phyloP scores from a whole-genome alignment of 2,797 vertebrate genomes.

The Megalops cyprinoides region DNA sequence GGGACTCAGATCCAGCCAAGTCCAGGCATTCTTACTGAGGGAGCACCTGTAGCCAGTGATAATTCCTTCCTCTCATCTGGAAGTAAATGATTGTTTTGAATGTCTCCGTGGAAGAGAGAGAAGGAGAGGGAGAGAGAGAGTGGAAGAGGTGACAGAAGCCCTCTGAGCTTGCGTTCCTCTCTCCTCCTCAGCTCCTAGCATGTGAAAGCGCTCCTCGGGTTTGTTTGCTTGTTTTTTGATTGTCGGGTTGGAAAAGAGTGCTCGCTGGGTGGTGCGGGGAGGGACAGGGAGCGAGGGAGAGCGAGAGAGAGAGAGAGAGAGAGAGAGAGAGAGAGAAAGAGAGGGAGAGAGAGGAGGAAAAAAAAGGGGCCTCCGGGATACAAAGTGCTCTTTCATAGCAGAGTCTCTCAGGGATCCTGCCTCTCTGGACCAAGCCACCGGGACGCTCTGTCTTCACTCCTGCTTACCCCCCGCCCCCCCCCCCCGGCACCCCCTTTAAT shows the following conservation, averaged over 20 bases:
- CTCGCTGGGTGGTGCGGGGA: conserved; percentile 19
- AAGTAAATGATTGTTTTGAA: conserved; percentile 29
- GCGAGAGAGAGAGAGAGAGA: not conserved
- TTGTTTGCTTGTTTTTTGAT: conserved; percentile 40
- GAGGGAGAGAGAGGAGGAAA: conserved; percentile 13
- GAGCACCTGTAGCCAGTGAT: conserved; percentile 23
- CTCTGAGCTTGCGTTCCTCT: conserved; percentile 20
- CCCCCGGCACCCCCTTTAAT: conserved; percentile 19
- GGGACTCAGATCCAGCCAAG: not conserved
- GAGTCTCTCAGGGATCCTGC: conserved; percentile 46
- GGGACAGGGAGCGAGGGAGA: not conserved
- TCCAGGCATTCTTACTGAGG: not conserved
- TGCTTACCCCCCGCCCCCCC: not conserved
- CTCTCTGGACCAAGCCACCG: not conserved
- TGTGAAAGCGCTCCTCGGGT: conserved; percentile 33
- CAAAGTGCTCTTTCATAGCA: conserved; percentile 53
- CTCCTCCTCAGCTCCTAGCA: conserved; percentile 7
- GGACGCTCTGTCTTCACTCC: not conserved
- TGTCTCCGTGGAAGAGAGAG: not conserved
- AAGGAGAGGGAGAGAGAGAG: not conserved
- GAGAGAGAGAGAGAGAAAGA: conserved; percentile 1
- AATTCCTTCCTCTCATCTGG: conserved; percentile 26
- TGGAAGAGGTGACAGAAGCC: conserved; percentile 29
- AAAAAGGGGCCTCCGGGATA: conserved; percentile 34
- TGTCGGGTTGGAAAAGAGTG: conserved; percentile 41